A percentile compares a stretch with the other conserved stretches of the same genome.
Conservation (phyloP, 2,113 vertebrate genomes). For the Tragelaphus scriptus region DNA sequence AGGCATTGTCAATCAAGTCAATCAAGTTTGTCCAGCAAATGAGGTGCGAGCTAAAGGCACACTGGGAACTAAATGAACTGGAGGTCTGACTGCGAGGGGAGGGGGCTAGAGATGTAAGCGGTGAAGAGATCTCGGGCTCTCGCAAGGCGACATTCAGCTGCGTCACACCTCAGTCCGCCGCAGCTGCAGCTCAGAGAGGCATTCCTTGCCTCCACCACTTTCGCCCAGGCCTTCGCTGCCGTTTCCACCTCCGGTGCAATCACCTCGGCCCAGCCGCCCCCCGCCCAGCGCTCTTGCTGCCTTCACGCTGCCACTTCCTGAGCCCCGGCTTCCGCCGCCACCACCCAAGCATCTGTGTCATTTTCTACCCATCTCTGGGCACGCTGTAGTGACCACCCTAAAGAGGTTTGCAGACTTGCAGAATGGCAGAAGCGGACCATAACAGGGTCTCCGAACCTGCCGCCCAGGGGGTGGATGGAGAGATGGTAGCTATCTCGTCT, state of each 20-base stretch:
- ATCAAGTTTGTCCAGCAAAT: constrained; percentile 28
- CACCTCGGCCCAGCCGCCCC: background rate
- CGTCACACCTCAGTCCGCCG: background rate
- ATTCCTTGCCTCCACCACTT: background rate
- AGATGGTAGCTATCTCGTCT: constrained; percentile 2
- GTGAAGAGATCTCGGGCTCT: background rate
- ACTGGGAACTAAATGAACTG: background rate
- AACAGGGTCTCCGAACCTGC: constrained; percentile 34
- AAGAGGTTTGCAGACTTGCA: constrained; percentile 42
- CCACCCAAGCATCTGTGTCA: constrained; percentile 37
- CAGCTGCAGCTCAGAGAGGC: background rate
- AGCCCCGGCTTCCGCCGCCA: background rate
- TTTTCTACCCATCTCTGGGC: constrained; percentile 32
- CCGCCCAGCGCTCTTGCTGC: background rate
- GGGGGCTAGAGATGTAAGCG: background rate
- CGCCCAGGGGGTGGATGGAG: constrained; percentile 28
- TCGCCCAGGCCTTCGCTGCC: background rate
- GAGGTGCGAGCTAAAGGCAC: background rate
- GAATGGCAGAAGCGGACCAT: constrained; percentile 49
- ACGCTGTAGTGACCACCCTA: constrained; percentile 4
- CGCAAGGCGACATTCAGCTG: background rate
- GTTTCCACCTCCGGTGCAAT: background rate
- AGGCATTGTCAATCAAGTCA: constrained; percentile 23
- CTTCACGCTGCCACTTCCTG: background rate
- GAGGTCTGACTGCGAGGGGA: background rate